phyloP scores from a whole-genome alignment of 2,888 invertebrate species.

The Oligia latruncula region DNA sequence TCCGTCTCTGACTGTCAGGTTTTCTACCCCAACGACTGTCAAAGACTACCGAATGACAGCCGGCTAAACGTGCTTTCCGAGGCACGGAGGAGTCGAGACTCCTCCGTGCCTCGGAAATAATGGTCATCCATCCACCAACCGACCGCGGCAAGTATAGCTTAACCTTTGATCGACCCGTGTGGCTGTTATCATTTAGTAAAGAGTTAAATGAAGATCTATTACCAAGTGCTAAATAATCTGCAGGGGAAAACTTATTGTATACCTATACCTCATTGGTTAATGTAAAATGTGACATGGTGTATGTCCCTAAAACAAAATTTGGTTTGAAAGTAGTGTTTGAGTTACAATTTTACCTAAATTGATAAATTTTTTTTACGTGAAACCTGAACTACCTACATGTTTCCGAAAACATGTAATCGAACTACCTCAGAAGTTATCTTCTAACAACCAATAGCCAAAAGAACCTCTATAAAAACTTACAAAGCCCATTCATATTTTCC shows the following conservation, averaged over 20 bases:
- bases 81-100: not conserved
- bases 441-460: conserved; percentile 36
- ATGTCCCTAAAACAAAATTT: not conserved
- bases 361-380: not conserved
- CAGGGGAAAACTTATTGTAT: not conserved
- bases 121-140: not conserved
- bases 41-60: not conserved
- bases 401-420: not conserved
- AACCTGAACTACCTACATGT: too few relatives aligned
- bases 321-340: not conserved
- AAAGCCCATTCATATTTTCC: conserved; percentile 50
- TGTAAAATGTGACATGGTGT: not conserved
- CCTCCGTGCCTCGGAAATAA: not conserved
- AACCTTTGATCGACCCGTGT: not conserved
- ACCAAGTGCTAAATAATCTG: not conserved
- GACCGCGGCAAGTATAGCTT: not conserved
- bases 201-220: not conserved
- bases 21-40: not conserved
- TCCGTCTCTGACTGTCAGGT: not conserved
- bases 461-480: conserved; percentile 41
- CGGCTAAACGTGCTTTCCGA: not conserved
- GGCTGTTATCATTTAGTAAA: not conserved
- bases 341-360: not conserved
- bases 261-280: not conserved
- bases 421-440: not conserved